phyloP scores from a whole-genome alignment of 2,113 vertebrate genomes.

The Mobula birostris region DNA sequence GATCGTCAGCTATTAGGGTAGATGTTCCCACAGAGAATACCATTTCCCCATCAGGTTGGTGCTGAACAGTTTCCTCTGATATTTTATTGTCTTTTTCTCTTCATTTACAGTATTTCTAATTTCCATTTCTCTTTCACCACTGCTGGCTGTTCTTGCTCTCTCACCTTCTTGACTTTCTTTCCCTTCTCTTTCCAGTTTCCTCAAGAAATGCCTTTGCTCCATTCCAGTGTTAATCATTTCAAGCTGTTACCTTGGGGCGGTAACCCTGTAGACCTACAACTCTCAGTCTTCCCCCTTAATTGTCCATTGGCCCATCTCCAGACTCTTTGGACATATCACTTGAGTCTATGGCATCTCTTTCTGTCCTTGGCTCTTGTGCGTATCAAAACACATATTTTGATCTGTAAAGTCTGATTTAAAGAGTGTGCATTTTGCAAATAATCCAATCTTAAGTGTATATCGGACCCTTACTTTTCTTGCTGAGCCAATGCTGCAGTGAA shows the following conservation, averaged over 20 bases:
- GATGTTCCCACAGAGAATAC: slow-evolving; percentile 57
- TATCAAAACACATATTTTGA: neutral
- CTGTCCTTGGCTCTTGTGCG: neutral
- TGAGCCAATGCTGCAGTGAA: too few relatives aligned
- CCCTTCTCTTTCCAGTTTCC: neutral
- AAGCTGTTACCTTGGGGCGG: too few relatives aligned
- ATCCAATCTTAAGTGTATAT: too few relatives aligned
- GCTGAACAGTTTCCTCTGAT: too few relatives aligned
- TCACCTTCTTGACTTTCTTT: neutral
- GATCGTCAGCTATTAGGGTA: slow-evolving; percentile 51
- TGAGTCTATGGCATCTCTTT: neutral
- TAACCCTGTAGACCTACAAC: too few relatives aligned
- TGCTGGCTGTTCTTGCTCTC: neutral
- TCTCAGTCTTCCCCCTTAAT: neutral
- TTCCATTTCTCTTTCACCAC: too few relatives aligned
- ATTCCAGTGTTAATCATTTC: too few relatives aligned
- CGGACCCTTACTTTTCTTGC: too few relatives aligned
- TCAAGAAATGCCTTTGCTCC: too few relatives aligned
- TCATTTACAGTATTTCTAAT: too few relatives aligned
- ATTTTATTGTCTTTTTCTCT: neutral
- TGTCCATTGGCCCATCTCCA: neutral
- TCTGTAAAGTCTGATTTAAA: neutral
- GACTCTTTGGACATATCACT: neutral
- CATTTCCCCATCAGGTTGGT: slow-evolving; percentile 70
- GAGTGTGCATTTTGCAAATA: too few relatives aligned